A percentile compares a stretch with the other conserved stretches of the same genome.
These are phyloP conservation scores for Opisthocomus hoazin DNA, from an alignment of 2,113 vertebrate genomes.

Conservation along the genomic window DNA sequence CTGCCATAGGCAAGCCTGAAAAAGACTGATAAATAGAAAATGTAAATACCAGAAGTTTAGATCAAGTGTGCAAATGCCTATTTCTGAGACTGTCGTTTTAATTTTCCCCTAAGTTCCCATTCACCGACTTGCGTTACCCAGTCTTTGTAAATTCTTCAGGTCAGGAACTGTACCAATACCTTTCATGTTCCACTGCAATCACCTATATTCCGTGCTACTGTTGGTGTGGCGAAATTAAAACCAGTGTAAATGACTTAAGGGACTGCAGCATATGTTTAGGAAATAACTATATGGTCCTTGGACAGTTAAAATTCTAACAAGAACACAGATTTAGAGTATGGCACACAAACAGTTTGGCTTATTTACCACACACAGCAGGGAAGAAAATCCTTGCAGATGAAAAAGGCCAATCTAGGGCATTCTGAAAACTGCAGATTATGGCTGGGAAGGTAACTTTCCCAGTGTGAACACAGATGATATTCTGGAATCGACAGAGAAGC, in stretches of 20 bases:
- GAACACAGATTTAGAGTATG: neutral
- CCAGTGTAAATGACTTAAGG: neutral
- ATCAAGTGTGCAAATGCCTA: neutral
- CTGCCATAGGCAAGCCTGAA: neutral
- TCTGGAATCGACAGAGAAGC: neutral
- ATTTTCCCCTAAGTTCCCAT: neutral
- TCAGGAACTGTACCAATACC: neutral
- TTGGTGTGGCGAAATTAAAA: neutral
- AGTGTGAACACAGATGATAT: accelerated
- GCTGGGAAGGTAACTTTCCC: neutral
- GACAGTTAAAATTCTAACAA: neutral
- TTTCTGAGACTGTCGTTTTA: neutral
- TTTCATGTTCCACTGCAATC: neutral
- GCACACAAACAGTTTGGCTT: neutral
- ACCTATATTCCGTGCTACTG: neutral
- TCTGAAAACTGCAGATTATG: neutral
- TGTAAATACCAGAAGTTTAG: neutral
- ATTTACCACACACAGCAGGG: neutral
- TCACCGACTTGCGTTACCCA: neutral
- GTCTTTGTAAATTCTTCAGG: neutral
- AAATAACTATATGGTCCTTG: neutral
- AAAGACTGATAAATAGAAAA: constrained; percentile 1
- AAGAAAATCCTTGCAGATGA: neutral
- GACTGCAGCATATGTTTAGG: neutral
- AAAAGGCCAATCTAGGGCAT: neutral